Conservation (phyloP, 2,113 vertebrate species). For the pig (Sus scrofa) region T2T-Sscrofa CM000826.6:87758001-87758500, state of each 20-base stretch:
- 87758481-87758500: slow-evolving; percentile 72
- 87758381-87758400: slow-evolving; percentile 73
- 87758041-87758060: not conserved
- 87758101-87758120: not conserved
- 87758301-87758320: slow-evolving; percentile 75
- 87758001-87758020: not conserved
- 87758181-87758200: not conserved
- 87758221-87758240: slow-evolving; percentile 44
- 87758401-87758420: slow-evolving; percentile 78
- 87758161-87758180: not conserved
- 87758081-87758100: not conserved
- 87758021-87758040: not conserved
- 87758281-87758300: slow-evolving; percentile 64
- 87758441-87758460: slow-evolving; percentile 78
- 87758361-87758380: slow-evolving; percentile 77
- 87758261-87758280: slow-evolving; percentile 67
- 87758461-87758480: slow-evolving; percentile 78
- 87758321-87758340: slow-evolving; percentile 73
- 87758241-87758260: slow-evolving; percentile 68
- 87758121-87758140: not conserved
- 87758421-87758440: slow-evolving; percentile 75
- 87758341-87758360: slow-evolving; percentile 74
- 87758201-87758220: not conserved
- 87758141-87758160: not conserved
- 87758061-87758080: accelerated